Conservation (phyloP, 2,888 invertebrate species). For the Papilio elwesi region DNA sequence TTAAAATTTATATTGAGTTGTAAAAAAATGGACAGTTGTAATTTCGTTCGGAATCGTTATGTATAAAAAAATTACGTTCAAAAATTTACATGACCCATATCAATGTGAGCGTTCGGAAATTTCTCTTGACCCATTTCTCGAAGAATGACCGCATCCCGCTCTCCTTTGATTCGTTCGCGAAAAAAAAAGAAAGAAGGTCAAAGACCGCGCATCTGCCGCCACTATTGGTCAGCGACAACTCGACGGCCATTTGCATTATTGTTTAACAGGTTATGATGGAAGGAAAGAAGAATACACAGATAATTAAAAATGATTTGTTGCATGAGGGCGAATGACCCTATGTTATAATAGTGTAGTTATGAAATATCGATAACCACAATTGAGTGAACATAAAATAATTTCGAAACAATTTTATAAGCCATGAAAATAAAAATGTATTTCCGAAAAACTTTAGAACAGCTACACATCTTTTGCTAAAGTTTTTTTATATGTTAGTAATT, state of each 20-base stretch:
- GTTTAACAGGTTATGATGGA: constrained; percentile 67
- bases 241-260: constrained; percentile 60
- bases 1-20: neutral
- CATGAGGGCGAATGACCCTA: constrained; percentile 78
- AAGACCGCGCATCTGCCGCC: constrained; percentile 54
- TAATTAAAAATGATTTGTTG: constrained; percentile 82
- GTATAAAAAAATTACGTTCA: constrained; percentile 54
- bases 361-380: constrained; percentile 29
- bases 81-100: constrained; percentile 71
- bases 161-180: constrained; percentile 46
- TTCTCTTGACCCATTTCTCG: constrained; percentile 73
- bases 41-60: neutral
- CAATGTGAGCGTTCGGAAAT: constrained; percentile 54
- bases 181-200: constrained; percentile 65
- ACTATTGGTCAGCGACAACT: constrained; percentile 51
- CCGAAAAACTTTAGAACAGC: too few species aligned
- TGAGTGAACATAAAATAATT: too few species aligned
- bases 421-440: too few species aligned
- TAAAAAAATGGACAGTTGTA: neutral
- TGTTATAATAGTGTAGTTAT: constrained; percentile 62
- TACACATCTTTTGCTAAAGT: too few species aligned
- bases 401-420: too few species aligned
- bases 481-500: too few species aligned
- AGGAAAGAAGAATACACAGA: constrained; percentile 77
- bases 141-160: constrained; percentile 58